Evolutionary conservation across 2,888 invertebrate species (phyloP), one percentile per base, ranked within the genome.

Genomic region (Xanthorhoe spadicearia): DNA sequence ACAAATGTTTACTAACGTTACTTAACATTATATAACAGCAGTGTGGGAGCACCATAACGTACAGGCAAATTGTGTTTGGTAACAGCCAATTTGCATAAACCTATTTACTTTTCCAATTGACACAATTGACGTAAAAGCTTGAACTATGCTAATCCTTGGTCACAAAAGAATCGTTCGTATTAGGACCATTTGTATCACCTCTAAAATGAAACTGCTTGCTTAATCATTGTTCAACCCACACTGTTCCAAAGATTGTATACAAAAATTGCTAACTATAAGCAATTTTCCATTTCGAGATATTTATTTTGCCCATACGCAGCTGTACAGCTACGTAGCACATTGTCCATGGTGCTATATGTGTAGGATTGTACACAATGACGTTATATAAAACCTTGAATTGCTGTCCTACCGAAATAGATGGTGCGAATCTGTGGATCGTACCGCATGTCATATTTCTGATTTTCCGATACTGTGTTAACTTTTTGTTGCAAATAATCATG

Each of bases 401-500:
- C 60, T 64, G 62, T 59, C 51, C 64, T 59, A 73, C 76, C 57
- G 67, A 80, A 83, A 82, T 81, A 81, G 80, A 78, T 72, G 69
- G 68, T 60, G 69, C 68, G 64, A 72, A 68, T 71, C 57, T 64
- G 62, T 68, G 65, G 66, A 69, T 68, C 65, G 53, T 9, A 32
- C 43, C 55, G 48, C 70, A 57, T 64, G 59, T 65, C 59, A 54
- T 55, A 46, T 56, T 49, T 35, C 18, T 28, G 56, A 17, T 15
- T 17, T 15, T 15, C 15, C 17, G 13, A 17, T 7, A 46, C 15
- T 17, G 48, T 17, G 48, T 48, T 7, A 17, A 17, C 17, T 48
- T 48, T 48, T 1, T 6, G 48, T 46, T 15, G 10, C 1, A 6
- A 46, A 46, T 38, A 38, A 38, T 38, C 38, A 38, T 38, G 38